Conservation (phyloP, 2,113 vertebrate genomes). For the Gambusia holbrooki region DNA sequence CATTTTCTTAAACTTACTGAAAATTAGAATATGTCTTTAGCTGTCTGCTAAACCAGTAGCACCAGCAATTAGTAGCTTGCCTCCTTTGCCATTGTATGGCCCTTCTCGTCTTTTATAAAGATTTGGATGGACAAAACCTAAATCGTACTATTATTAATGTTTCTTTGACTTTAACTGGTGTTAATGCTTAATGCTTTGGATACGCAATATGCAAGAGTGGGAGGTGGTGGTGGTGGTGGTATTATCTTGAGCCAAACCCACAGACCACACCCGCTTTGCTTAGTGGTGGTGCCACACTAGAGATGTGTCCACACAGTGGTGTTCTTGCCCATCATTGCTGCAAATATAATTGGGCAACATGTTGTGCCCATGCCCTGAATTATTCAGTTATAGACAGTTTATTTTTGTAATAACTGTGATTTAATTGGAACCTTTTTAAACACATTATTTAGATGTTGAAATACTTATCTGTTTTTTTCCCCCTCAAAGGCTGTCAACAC, state of each 20-base stretch:
- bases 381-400: not conserved
- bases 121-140: not conserved
- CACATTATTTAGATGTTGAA: no score
- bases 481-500: slow-evolving; percentile 73
- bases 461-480: slow-evolving; percentile 1
- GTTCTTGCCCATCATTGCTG: slow-evolving; percentile 11
- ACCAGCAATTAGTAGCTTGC: no score
- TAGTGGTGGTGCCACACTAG: slow-evolving; percentile 34
- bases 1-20: slow-evolving; percentile 65
- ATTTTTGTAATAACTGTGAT: no score
- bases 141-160: not conserved
- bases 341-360: not conserved
- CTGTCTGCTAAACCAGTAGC: not conserved
- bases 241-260: slow-evolving; percentile 61
- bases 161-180: not conserved
- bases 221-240: slow-evolving; percentile 23
- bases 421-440: no score
- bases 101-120: not conserved
- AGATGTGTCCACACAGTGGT: slow-evolving; percentile 5
- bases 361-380: not conserved
- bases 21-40: not conserved
- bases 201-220: slow-evolving; percentile 12
- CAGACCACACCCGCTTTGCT: slow-evolving; percentile 68
- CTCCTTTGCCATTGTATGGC: not conserved
- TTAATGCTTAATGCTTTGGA: not conserved